A percentile compares a stretch with the other conserved stretches of the same genome.
Conservation (phyloP, 2,113 vertebrate genomes). For the Pangasianodon hypophthalmus region DNA sequence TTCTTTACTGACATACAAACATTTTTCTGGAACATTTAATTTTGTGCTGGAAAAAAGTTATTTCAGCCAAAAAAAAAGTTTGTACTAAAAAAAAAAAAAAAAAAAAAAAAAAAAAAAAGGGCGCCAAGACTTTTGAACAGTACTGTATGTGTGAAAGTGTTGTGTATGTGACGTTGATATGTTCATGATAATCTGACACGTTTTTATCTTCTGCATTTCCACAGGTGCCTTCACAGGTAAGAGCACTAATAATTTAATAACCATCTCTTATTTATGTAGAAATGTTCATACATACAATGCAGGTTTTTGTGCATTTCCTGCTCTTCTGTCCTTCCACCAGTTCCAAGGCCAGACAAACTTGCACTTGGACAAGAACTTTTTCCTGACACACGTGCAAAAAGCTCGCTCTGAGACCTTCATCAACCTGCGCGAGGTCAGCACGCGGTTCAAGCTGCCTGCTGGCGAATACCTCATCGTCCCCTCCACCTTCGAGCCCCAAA, state of each 20-base stretch:
- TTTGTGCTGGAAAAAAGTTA: too few relatives aligned
- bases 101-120: too few relatives aligned
- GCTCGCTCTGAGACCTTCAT: conserved; percentile 89
- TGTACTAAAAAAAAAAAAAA: too few relatives aligned
- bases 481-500: conserved; percentile 89
- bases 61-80: too few relatives aligned
- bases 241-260: conserved; percentile 6
- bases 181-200: not conserved
- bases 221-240: conserved; percentile 75
- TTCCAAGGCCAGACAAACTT: conserved; percentile 80
- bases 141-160: not conserved
- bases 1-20: too few relatives aligned
- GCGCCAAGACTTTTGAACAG: too few relatives aligned
- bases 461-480: conserved; percentile 90
- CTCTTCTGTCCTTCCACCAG: conserved; percentile 61
- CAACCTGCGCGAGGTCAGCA: conserved; percentile 90
- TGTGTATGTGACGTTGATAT: not conserved
- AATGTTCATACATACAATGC: not conserved
- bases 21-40: too few relatives aligned
- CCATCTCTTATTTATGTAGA: not conserved
- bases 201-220: conserved; percentile 14
- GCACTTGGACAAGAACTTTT: conserved; percentile 91
- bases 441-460: conserved; percentile 84
- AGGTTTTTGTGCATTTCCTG: not conserved
- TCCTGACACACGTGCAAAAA: conserved; percentile 84